Base-by-base conservation (phyloP, 2,113 vertebrate genomes). In the Sylvilagus bachmani region DNA sequence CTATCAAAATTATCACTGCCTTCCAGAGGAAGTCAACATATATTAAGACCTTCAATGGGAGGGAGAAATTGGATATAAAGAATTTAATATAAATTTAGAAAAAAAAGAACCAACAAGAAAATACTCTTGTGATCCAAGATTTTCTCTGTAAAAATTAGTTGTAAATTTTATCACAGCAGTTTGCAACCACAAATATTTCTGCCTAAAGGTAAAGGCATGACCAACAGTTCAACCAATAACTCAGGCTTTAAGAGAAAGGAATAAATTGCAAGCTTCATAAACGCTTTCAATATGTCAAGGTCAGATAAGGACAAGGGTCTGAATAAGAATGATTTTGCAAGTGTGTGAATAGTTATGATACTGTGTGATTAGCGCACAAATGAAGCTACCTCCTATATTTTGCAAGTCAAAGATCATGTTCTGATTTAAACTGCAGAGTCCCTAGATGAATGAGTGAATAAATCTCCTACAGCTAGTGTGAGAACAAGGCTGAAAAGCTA, bases 251-350 rank as follows among this genome's bases (percentile, higher is more conserved):
- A 79, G 71, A 96, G 86, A 97, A 96, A 97, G 95, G 86, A 98
- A 95, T 94, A 96, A 98, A 97, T 97, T 96, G 95, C 90, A 95
- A 95, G 83, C 71, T 98, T 97, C 97, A 89, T 94, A 97, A 98
- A 97, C 97, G 94, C 90, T 97, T 97, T 97, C 95, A 96, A 94
- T 97, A 97, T 96, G 97, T 97, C 97, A 98, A 98, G 98, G 98
- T 98, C 98, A 97, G 89, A 91, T 98, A 98, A 98, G 96, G 97
- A 98, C 96, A 93, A 96, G 87, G 94, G 86, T 93, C 92, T 97
- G 96, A 96, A 97, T 85, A 94, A 86, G 92, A 97, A 70, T 94
- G 75, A 96, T 97, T 97, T 93, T 89, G 87, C 87, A 97, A 97
- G 95, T 96, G 96, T 67, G 89, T 96, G 97, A 95, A 89, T 97